Conservation (phyloP, 2,113 vertebrate species). For the Tinamus guttatus region DNA sequence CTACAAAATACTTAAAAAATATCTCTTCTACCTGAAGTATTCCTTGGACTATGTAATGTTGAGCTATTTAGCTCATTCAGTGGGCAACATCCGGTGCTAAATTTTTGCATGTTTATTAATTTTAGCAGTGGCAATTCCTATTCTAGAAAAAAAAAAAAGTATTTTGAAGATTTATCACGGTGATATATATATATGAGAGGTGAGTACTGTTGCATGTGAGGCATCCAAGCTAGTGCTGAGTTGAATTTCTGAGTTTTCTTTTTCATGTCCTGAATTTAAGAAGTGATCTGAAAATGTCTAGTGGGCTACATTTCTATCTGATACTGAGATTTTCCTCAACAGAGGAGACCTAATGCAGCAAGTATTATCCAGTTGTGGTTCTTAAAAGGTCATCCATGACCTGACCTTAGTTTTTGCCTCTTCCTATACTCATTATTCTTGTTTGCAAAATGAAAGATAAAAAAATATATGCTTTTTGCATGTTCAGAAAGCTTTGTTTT, state of each 20-base stretch:
- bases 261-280: background rate
- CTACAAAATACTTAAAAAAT: background rate
- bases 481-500: background rate
- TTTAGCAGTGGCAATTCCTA: background rate
- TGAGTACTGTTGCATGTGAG: background rate
- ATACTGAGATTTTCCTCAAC: background rate
- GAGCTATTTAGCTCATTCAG: background rate
- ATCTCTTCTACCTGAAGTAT: background rate
- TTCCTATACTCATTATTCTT: background rate
- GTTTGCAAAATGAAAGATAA: background rate
- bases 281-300: background rate
- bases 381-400: background rate
- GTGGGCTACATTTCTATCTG: background rate
- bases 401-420: background rate
- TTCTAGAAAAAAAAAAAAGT: background rate
- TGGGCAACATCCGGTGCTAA: background rate
- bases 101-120: background rate
- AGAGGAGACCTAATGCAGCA: background rate
- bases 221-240: background rate
- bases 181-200: fast-evolving
- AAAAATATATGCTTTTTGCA: background rate
- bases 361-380: background rate
- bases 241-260: background rate
- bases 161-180: background rate
- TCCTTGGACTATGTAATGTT: background rate